Conservation (phyloP, 92 coral and sea anemone species). For the Virgularia gustaviana region DNA sequence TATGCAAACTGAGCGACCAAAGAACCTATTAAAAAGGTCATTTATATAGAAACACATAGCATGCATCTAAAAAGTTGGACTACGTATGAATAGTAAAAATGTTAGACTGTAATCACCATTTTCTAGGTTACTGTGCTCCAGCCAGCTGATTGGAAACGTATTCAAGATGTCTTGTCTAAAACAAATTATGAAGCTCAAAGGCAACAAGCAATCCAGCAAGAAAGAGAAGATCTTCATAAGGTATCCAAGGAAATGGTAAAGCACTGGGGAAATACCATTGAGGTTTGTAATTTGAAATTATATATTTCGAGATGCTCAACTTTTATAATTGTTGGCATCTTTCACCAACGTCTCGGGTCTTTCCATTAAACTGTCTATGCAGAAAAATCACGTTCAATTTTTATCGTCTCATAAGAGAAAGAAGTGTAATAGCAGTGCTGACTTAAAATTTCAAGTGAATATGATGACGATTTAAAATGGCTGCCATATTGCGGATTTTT, state of each 20-base stretch:
- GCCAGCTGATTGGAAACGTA: conserved; percentile 89
- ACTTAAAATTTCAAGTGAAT: no score
- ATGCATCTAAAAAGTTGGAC: not conserved
- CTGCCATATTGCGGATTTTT: no score
- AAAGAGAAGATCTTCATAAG: conserved; percentile 75
- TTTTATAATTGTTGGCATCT: not conserved
- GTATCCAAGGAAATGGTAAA: conserved; percentile 75
- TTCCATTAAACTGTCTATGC: no score
- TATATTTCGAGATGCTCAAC: not conserved
- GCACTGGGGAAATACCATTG: conserved; percentile 98
- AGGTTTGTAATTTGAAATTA: conserved; percentile 51
- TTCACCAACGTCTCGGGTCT: no score
- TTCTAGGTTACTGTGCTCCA: conserved; percentile 86
- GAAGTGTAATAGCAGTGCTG: not conserved
- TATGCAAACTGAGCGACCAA: no score
- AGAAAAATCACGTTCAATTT: no score
- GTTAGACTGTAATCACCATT: not conserved
- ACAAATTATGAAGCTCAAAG: conserved; percentile 86
- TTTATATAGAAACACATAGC: not conserved
- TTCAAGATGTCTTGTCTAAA: conserved; percentile 81
- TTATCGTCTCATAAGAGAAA: no score
- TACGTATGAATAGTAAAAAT: not conserved
- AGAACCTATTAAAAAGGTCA: no score
- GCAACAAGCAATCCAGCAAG: conserved; percentile 60
- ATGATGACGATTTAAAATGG: no score